Base-by-base conservation (phyloP, 1,140 invertebrate genomes). In the Drosophila nasuta region DNA sequence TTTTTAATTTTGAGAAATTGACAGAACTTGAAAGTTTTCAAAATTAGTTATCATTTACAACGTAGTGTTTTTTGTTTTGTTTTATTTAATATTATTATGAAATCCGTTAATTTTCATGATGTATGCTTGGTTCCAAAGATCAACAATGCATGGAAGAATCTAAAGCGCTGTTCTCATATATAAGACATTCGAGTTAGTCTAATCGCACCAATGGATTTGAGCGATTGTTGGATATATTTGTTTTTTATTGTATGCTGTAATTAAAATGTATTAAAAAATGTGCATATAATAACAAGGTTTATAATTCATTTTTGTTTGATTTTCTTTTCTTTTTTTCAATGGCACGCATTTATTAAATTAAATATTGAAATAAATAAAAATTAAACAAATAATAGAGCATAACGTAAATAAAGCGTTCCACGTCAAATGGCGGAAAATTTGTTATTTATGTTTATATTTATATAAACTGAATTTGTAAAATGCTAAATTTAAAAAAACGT, bases 351-450 rank as follows among this genome's bases (percentile, higher is more conserved):
- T 86, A 86, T 86, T 86, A 38, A 70, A 41, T 57, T 64, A 75
- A 74, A 68, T 54, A 68, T 62, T 75, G 20, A 79, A 86, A 79
- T 82, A 69, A 86, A 88, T 67, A 81, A 74, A 86, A 79, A 77
- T 60, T 77, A 79, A 86, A 88, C 72, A 86, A 88, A 86, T 87
- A 79, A 86, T 87, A 82, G 75, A 73, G 70, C 86, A 82, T 69
- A 60, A 69, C 20, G 57, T 86, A 86, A 86, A 73, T 85, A 82
- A 86, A 79, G 62, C 58, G 68, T 79, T 82, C 52, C 75, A 82
- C 82, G 68, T 25, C 41, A 73, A 73, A 76, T 56, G 52, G 76
- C 66, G 71, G 46, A 76, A 76, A 70, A 70, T 62, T 54, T 54
- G 62, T 64, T 72, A 57, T 51, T 43, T 79, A 67, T 66, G 57